phyloP scores from a whole-genome alignment of 2,113 vertebrate genomes.

The Coturnix japonica region DNA sequence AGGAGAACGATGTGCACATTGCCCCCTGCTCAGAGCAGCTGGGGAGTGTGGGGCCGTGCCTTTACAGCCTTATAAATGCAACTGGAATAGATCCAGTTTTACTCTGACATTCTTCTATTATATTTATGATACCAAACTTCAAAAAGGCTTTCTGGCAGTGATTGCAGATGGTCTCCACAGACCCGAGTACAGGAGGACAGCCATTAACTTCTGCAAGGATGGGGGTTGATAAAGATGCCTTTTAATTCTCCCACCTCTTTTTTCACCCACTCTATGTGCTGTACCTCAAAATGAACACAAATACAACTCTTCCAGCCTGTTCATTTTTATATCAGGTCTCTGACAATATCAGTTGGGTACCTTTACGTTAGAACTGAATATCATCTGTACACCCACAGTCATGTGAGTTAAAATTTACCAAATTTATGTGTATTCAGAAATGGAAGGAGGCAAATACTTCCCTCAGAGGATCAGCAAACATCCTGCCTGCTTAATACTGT shows the following conservation, averaged over 20 bases:
- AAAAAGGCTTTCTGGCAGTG: background rate
- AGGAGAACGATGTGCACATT: background rate
- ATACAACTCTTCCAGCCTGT: background rate
- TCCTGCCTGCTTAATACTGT: accelerated
- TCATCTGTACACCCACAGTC: background rate
- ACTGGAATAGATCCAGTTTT: background rate
- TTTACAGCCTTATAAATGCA: background rate
- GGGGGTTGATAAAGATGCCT: background rate
- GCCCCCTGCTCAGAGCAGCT: background rate
- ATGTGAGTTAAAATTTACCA: background rate
- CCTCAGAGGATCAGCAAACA: background rate
- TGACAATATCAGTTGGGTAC: background rate
- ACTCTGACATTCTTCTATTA: background rate
- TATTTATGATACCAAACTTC: background rate
- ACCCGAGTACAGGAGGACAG: background rate
- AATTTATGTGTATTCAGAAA: background rate
- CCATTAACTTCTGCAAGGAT: background rate
- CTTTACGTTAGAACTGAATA: background rate
- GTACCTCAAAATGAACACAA: background rate
- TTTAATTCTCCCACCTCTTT: background rate
- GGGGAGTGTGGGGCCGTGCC: background rate
- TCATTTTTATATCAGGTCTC: background rate
- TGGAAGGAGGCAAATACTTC: background rate
- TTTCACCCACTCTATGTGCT: background rate
- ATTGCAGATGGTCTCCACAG: background rate